Evolutionary conservation across 2,797 vertebrate species (phyloP), one percentile per base, ranked within the genome.

Genomic region (Tokudaia muenninki): DNA sequence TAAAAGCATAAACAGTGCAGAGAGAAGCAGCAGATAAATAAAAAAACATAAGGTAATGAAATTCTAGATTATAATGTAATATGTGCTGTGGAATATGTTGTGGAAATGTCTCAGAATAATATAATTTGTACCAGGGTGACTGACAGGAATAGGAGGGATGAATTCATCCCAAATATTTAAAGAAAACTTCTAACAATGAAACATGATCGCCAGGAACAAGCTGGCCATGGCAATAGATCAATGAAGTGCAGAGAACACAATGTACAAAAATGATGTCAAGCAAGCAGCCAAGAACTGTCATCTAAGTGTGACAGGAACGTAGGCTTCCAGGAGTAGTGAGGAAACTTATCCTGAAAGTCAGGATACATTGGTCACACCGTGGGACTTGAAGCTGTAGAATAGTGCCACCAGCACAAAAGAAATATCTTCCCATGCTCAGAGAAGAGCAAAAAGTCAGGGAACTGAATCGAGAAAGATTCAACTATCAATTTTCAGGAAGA

Each of bases 31-130:
- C 3, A 26, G n/a, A 34, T 67, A 86, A 65, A 83, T 19, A 75
- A n/a, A 2, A 79, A 17, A 17, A 88, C 3, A 16, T 3, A 11
- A 52, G 34, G 78, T 41, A 50, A 75, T 2, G 19, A 87, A 80
- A 52, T 34, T 44, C 52, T 31, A 57, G 75, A 47, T 26, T 74
- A 12, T 61, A 22, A 70, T 31, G 79, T 65, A 3, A 47, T 29
- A 61, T 3, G 0, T 34, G 26, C 21, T 59, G 44, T 61, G 16
- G 14, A 67, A 17, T 24, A 0, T 34, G 21, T 13, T 59, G 37
- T 67, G 16, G 9, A 61, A 13, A 65, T 87, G 24, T 67, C 24
- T 79, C 50, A 55, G 4, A 74, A 41, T 55, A 4, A 5, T 12
- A 41, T 57, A 74, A 44, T 61, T 50, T 47, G 24, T 52, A 19